phyloP scores from a whole-genome alignment of 1,140 invertebrate genomes.

The Paralvinella palmiformis region DNA sequence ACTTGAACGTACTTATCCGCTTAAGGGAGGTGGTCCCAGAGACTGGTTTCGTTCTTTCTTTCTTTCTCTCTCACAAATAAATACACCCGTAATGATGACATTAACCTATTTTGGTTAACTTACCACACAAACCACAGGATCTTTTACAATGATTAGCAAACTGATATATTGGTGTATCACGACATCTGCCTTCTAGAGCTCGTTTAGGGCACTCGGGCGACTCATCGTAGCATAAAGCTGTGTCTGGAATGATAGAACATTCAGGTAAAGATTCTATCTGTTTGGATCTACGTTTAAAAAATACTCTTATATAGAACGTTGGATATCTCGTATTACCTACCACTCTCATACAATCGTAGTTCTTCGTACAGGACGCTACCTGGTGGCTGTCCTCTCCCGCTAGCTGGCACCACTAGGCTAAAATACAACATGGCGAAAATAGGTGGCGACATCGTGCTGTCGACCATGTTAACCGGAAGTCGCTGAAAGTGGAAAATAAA shows the following conservation, averaged over 20 bases:
- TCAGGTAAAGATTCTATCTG: no score
- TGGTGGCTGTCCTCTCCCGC: constrained; percentile 10
- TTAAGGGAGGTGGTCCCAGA: no score
- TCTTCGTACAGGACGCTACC: not conserved
- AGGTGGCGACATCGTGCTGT: not conserved
- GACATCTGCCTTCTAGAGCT: constrained; percentile 5
- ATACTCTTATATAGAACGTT: no score
- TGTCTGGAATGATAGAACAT: no score
- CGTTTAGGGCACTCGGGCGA: constrained; percentile 4
- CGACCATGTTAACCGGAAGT: not conserved
- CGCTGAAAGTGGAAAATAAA: not conserved
- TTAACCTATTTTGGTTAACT: not conserved
- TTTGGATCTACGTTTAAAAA: no score
- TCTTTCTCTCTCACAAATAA: no score
- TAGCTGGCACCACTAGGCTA: constrained; percentile 8
- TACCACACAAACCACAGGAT: constrained; percentile 16
- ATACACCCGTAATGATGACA: no score
- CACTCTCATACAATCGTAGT: constrained; percentile 7
- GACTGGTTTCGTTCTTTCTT: no score
- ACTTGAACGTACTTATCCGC: no score
- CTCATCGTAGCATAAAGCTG: constrained; percentile 12
- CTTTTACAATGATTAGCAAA: constrained; percentile 18
- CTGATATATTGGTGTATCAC: not conserved
- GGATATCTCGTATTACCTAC: constrained; percentile 4
- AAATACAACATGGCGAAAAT: constrained; percentile 8